These are phyloP conservation scores for Telmatherina bonti DNA, from an alignment of 2,797 vertebrate species.

Conservation along the genomic window DNA sequence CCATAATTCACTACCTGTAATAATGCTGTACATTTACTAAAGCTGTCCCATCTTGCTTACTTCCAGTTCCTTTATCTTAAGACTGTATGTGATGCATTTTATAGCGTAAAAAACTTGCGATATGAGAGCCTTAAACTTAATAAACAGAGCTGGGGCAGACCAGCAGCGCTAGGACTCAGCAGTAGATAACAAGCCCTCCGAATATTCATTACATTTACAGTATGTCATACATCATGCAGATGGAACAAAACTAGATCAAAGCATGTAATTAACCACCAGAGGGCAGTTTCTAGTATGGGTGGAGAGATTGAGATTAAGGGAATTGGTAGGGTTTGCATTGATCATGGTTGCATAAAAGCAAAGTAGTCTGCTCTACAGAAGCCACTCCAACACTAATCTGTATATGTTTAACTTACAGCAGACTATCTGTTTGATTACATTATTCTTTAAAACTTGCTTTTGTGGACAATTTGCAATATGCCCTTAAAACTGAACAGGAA, in stretches of 20 bases:
- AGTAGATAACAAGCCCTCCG: slow-evolving; percentile 41
- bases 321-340: slow-evolving; percentile 36
- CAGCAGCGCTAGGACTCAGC: slow-evolving; percentile 14
- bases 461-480: neutral
- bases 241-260: slow-evolving; percentile 80
- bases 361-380: slow-evolving; percentile 13
- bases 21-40: no score
- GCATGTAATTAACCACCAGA: slow-evolving; percentile 75
- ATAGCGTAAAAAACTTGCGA: no score
- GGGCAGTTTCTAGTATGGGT: slow-evolving; percentile 63
- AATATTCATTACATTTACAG: slow-evolving; percentile 76
- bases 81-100: no score
- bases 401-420: neutral
- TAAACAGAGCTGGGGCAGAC: slow-evolving; percentile 4
- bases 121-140: no score
- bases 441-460: slow-evolving; percentile 2
- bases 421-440: neutral
- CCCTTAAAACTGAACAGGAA: neutral
- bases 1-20: no score
- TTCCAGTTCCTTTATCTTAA: no score
- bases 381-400: slow-evolving; percentile 8
- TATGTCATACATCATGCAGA: slow-evolving; percentile 73
- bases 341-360: slow-evolving; percentile 35
- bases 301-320: slow-evolving; percentile 64
- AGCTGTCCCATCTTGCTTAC: no score